phyloP scores from a whole-genome alignment of 2,797 vertebrate genomes.

The Lithobates pipiens region DNA sequence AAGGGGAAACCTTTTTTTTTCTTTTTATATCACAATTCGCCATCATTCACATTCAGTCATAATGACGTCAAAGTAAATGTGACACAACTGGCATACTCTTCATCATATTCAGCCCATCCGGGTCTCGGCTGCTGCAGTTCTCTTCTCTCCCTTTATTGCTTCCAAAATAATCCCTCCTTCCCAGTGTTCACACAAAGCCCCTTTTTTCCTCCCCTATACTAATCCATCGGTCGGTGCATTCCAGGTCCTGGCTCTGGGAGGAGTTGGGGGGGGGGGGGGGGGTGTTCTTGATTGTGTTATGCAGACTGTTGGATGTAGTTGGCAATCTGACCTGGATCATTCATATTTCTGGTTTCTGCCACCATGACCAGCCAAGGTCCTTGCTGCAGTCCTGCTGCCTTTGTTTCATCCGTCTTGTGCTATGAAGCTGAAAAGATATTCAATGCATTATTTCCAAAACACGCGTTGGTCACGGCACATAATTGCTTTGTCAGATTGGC shows the following conservation, averaged over 20 bases:
- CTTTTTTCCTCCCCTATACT: background rate
- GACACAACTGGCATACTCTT: too few species aligned
- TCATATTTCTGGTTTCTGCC: slow-evolving; percentile 7
- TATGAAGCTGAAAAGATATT: background rate
- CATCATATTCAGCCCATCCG: background rate
- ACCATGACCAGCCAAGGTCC: background rate
- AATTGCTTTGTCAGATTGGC: too few species aligned
- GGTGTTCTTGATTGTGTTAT: background rate
- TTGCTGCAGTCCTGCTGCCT: background rate
- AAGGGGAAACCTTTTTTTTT: too few species aligned
- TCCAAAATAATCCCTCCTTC: slow-evolving; percentile 23
- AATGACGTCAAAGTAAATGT: too few species aligned
- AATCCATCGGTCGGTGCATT: slow-evolving; percentile 19
- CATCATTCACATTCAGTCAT: too few species aligned
- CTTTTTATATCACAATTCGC: too few species aligned
- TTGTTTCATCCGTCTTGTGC: slow-evolving; percentile 9
- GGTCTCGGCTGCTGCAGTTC: background rate
- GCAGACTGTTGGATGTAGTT: background rate
- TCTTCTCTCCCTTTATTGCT: slow-evolving; percentile 2
- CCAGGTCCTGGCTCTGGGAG: slow-evolving; percentile 16
- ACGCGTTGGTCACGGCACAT: background rate
- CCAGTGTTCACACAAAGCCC: background rate
- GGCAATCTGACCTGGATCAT: background rate
- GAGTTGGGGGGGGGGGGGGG: background rate
- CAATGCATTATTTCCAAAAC: background rate